A percentile compares a stretch with the other conserved stretches of the same genome.
Evolutionary conservation across 1,140 invertebrate genomes (phyloP).

Genomic region (Drosophila prosaltans): DNA sequence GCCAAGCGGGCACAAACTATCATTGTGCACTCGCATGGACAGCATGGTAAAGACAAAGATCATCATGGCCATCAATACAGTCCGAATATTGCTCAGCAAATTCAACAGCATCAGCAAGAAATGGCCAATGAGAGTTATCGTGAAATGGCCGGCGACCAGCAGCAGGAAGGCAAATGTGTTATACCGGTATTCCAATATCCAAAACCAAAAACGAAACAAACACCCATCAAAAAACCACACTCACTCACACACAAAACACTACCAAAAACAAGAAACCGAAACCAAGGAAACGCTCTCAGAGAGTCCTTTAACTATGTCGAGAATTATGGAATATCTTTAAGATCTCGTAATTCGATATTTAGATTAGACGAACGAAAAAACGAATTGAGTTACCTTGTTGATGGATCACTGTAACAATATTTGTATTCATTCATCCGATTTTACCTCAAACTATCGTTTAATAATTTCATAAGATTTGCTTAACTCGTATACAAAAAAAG

Average conservation of each 20-base stretch:
- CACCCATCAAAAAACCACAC: slow-evolving; percentile 30
- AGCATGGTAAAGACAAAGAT: slow-evolving; percentile 71
- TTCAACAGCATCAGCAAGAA: slow-evolving; percentile 59
- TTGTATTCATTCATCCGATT: background rate
- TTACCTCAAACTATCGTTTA: no score
- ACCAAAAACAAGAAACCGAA: slow-evolving; percentile 30
- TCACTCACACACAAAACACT: slow-evolving; percentile 44
- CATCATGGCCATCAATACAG: slow-evolving; percentile 78
- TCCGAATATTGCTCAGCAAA: slow-evolving; percentile 63
- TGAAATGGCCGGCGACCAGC: slow-evolving; percentile 58
- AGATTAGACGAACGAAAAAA: no score
- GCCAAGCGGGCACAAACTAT: slow-evolving; percentile 78
- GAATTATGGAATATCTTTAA: background rate
- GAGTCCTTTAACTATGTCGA: slow-evolving; percentile 13
- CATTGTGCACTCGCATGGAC: slow-evolving; percentile 71
- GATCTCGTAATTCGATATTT: background rate
- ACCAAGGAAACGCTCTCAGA: slow-evolving; percentile 25
- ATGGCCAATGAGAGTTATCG: slow-evolving; percentile 70
- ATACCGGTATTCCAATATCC: slow-evolving; percentile 79
- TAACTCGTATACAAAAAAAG: no score
- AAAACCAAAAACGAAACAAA: slow-evolving; percentile 32
- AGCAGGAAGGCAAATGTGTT: slow-evolving; percentile 64
- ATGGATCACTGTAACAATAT: no score
- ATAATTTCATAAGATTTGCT: no score
- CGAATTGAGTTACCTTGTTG: no score